Base-by-base conservation (phyloP, 2,113 vertebrate species). In the Actenoides hombroni region DNA sequence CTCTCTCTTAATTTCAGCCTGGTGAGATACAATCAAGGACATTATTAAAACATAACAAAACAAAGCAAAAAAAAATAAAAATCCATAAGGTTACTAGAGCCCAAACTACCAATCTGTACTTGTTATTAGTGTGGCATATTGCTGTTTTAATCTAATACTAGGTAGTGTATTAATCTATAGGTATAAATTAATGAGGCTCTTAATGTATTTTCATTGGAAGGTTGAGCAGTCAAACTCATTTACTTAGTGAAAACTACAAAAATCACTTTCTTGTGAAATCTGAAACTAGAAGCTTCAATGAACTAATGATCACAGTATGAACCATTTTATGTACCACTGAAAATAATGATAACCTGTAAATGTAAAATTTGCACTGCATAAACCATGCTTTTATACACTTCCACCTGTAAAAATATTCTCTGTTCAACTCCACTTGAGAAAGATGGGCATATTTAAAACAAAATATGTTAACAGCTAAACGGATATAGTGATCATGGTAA, bases 151-250 rank as follows among this genome's bases (percentile, higher is more conserved):
- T 98, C 93, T 97, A 95, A 96, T 94, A 92, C 79, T 82, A 96
- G 94, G 85, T 86, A 96, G 90, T 86, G 75, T 94, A 95, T 97
- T 98, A 98, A 98, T 97, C 90, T 95, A 94, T 68, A 92, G 83
- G 80, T 97, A 92, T 96, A 98, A 98, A 98, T 98, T 98, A 98
- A 98, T 98, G 98, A 98, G 84, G 98, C 97, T 96, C 94, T 97
- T 98, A 98, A 98, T 98, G 97, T 97, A 97, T 97, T 98, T 98
- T 98, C 96, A 95, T 92, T 97, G 98, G 97, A 97, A 98, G 95
- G 95, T 78, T 98, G 97, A 98, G 94, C 97, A 98, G 98, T 97
- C 97, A 97, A 98, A 98, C 95, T 98, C 98, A 97, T 98, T 98
- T 98, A 97, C 83, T 96, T 97, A 95, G 97, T 78, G 95, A 97